Conservation (phyloP, 1,140 invertebrate species). For the Heliconius hermathena region DNA sequence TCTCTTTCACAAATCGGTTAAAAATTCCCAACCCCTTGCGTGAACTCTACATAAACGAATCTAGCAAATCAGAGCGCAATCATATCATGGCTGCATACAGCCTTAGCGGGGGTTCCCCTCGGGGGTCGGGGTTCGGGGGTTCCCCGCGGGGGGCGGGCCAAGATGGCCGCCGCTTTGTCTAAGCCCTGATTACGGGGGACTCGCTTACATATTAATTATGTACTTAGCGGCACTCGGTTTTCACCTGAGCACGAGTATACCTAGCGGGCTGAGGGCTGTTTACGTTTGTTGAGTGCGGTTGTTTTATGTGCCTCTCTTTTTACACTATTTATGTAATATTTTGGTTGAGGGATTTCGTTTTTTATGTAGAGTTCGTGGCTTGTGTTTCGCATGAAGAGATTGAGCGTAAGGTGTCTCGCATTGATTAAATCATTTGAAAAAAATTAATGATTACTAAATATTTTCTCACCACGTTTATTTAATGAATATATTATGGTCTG, state of each 20-base stretch:
- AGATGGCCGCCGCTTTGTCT: slow-evolving; percentile 76
- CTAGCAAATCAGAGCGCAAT: slow-evolving; percentile 39
- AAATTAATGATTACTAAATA: no score
- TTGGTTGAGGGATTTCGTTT: background rate
- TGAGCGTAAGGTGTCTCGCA: background rate
- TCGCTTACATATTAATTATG: slow-evolving; percentile 77
- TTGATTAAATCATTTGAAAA: no score
- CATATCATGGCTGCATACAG: slow-evolving; percentile 41
- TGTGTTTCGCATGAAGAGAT: background rate
- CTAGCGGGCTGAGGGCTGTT: slow-evolving; percentile 16
- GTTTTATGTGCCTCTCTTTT: slow-evolving; percentile 23
- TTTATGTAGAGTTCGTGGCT: background rate
- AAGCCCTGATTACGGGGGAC: slow-evolving; percentile 70
- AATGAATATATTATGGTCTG: no score
- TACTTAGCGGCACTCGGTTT: slow-evolving; percentile 58
- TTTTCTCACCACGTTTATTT: no score
- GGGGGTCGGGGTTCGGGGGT: slow-evolving; percentile 2
- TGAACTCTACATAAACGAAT: slow-evolving; percentile 34
- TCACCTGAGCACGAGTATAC: slow-evolving; percentile 41
- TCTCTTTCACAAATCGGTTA: slow-evolving; percentile 11
- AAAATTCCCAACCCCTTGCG: background rate
- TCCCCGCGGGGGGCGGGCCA: slow-evolving; percentile 46
- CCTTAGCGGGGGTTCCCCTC: slow-evolving; percentile 18
- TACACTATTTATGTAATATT: slow-evolving; percentile 19
- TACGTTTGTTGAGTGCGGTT: slow-evolving; percentile 31